A percentile compares a stretch with the other conserved stretches of the same genome.
Conservation (phyloP, 2,888 invertebrate species). For the Piscicola geometra region DNA sequence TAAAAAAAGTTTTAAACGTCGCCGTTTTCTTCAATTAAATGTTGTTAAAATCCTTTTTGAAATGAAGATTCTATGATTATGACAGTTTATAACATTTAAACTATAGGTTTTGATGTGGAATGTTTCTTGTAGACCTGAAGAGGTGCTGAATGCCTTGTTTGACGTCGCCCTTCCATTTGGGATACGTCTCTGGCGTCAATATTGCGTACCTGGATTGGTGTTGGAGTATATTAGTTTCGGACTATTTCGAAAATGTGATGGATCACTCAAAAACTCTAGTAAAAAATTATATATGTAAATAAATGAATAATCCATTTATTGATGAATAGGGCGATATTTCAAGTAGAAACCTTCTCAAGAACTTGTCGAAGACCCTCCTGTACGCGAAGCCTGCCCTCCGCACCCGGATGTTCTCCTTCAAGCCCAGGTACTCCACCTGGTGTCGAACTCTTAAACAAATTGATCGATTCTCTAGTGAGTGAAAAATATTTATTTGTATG, state of each 20-base stretch:
- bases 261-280: too few species aligned
- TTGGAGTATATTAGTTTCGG: too few species aligned
- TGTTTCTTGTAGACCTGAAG: slow-evolving; percentile 27
- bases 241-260: too few species aligned
- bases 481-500: too few species aligned
- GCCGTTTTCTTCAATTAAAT: too few species aligned
- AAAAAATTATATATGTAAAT: too few species aligned
- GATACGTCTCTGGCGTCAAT: slow-evolving; percentile 65
- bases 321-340: not conserved
- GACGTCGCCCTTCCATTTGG: slow-evolving; percentile 61
- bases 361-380: slow-evolving; percentile 63
- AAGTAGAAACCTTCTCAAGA: slow-evolving; percentile 60
- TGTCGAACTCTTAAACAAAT: slow-evolving; percentile 63
- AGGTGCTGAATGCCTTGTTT: slow-evolving; percentile 62
- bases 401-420: slow-evolving; percentile 67
- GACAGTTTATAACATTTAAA: too few species aligned
- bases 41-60: too few species aligned
- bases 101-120: not conserved
- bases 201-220: slow-evolving; percentile 62
- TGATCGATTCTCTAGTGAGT: too few species aligned
- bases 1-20: too few species aligned
- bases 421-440: slow-evolving; percentile 67
- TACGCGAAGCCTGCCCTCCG: slow-evolving; percentile 68
- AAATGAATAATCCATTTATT: too few species aligned
- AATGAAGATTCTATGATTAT: too few species aligned